Conservation (phyloP, 2,113 vertebrate species). For the Leptobrachium leishanense region DNA sequence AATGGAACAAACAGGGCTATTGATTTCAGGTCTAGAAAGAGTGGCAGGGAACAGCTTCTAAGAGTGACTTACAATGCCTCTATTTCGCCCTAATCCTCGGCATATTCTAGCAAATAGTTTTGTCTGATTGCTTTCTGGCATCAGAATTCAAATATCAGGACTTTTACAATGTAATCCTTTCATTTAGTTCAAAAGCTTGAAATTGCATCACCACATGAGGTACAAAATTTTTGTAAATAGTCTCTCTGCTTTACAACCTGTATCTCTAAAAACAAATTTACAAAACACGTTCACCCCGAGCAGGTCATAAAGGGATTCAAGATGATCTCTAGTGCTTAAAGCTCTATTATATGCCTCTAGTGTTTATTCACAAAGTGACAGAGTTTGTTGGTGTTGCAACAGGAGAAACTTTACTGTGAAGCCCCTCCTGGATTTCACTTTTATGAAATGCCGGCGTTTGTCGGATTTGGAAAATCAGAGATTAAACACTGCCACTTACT, state of each 20-base stretch:
- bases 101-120: not conserved
- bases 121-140: not conserved
- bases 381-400: too few relatives aligned
- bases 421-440: too few relatives aligned
- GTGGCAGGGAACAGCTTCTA: not conserved
- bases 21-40: not conserved
- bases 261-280: not conserved
- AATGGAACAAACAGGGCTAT: not conserved
- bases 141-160: not conserved
- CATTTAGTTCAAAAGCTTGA: not conserved
- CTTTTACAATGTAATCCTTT: slow-evolving; percentile 8
- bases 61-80: too few relatives aligned
- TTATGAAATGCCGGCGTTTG: too few relatives aligned
- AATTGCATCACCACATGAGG: slow-evolving; percentile 9
- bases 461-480: too few relatives aligned
- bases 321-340: too few relatives aligned
- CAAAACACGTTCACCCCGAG: not conserved
- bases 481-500: too few relatives aligned
- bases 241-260: slow-evolving; percentile 7
- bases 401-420: too few relatives aligned
- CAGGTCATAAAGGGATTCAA: not conserved
- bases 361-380: too few relatives aligned
- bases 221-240: not conserved
- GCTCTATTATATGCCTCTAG: too few relatives aligned
- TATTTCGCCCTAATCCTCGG: not conserved